Percentiles rank a stretch among this genome's conserved stretches.
Conservation (phyloP, 2,113 vertebrate genomes). For the Leptodactylus fuscus region DNA sequence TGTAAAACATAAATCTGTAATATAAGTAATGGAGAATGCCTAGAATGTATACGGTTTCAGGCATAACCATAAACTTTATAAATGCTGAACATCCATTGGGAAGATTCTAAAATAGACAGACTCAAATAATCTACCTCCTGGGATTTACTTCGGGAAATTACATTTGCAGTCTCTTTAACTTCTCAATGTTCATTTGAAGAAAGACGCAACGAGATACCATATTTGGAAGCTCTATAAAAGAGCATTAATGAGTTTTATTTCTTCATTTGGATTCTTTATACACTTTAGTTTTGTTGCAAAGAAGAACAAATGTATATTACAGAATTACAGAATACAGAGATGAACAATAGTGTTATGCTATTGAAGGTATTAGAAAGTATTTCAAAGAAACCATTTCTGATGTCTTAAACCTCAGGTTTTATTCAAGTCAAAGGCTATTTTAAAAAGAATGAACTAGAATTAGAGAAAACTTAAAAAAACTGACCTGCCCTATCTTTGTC, state of each 20-base stretch:
- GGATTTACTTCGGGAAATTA: not conserved
- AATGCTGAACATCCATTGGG: conserved; percentile 36
- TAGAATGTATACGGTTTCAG: conserved; percentile 39
- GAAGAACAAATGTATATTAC: not conserved
- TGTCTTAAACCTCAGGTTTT: too few relatives aligned
- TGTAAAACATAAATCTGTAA: conserved; percentile 42
- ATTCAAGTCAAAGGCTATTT: too few relatives aligned
- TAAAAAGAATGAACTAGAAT: too few relatives aligned
- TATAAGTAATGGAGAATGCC: conserved; percentile 31
- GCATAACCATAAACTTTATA: conserved; percentile 51
- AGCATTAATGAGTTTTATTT: not conserved
- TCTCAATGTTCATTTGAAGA: not conserved
- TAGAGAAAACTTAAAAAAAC: too few relatives aligned
- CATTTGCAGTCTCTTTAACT: not conserved
- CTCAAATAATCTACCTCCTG: conserved; percentile 21
- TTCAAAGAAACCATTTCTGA: too few relatives aligned
- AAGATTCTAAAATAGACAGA: not conserved
- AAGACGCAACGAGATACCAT: not conserved
- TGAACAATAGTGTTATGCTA: not conserved
- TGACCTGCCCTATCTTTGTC: too few relatives aligned
- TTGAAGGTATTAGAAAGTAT: too few relatives aligned
- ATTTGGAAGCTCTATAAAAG: not conserved
- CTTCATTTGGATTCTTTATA: too few relatives aligned
- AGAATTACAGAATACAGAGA: not conserved
- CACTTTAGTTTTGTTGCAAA: not conserved